Conservation (phyloP, 2,113 vertebrate genomes). For the Chrysochloris asiatica region DNA sequence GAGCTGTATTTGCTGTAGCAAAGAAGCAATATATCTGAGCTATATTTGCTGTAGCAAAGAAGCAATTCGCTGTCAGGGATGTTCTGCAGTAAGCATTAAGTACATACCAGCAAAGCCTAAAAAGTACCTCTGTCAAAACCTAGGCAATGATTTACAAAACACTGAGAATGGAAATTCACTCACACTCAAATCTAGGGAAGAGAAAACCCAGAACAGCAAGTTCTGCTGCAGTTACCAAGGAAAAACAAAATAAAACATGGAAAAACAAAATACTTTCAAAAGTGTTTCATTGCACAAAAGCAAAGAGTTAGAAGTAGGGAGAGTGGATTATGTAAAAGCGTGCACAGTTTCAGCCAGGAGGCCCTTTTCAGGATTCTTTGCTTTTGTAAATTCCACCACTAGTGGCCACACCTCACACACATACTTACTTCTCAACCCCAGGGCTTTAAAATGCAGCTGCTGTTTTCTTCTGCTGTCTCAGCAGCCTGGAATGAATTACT, state of each 20-base stretch:
- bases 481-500: neutral
- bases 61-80: neutral
- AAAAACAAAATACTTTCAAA: slow-evolving; percentile 35
- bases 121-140: neutral
- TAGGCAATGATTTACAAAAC: slow-evolving; percentile 50
- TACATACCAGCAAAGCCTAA: neutral
- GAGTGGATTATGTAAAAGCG: neutral
- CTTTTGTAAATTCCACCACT: neutral
- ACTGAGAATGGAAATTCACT: slow-evolving; percentile 51
- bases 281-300: slow-evolving; percentile 22
- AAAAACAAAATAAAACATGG: slow-evolving; percentile 1
- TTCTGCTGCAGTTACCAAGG: slow-evolving; percentile 46
- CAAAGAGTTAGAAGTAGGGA: neutral
- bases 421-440: rapidly evolving
- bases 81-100: neutral
- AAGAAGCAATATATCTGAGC: neutral
- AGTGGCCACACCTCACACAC: neutral
- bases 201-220: slow-evolving; percentile 42
- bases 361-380: neutral
- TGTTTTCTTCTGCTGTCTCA: neutral
- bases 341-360: neutral
- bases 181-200: neutral
- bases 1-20: neutral
- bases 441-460: neutral
- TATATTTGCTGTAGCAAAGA: neutral